Base-by-base conservation (phyloP, 92 coral and sea anemone genomes). In the Parazoanthus swiftii region DNA sequence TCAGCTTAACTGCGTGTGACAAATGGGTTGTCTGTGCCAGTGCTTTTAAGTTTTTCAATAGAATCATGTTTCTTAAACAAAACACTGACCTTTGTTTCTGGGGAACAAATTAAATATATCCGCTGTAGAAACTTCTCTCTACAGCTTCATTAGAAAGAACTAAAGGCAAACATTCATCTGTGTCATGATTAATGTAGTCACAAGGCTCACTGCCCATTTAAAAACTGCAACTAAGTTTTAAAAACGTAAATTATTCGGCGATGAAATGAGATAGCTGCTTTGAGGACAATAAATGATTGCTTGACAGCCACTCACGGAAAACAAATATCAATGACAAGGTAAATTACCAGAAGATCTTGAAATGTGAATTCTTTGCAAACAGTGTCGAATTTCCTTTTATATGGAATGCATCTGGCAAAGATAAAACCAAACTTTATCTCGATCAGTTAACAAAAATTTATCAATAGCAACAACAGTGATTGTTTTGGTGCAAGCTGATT, bases 361-460 rank as follows among this genome's bases (percentile, higher is more conserved):
- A 79, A 79, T 46, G 67, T 79, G 83, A 79, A 79, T 79, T 79
- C 70, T 15, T 79, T 16, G 38, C 70, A 79, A 79, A 79, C 83
- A 79, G 78, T 56, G 46, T 79, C 66, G 67, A 79, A 26, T 51
- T 79, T 13, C 70, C 9, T 4, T 15, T 29, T 23, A 46, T 8
- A 39, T 16, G 43, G 46, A 35, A 74, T 74, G 39, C n/a, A 13
- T 35, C 39, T 74, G 46, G 43, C 0, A 74, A 36, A 15, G 15
- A 50, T 38, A 23, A 79, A 5, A 13, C 11, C 70, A 29, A 50
- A 14, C 33, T 33, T 79, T 79, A 79, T 79, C 83, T 29, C 36
- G 83, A 56, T 50, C 59, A 54, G 59, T 54, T 54, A 11, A 74
- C 11, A 13, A 74, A 74, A 21, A 18, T 23, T 9, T 63, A 63